A percentile compares a stretch with the other conserved stretches of the same genome.
Conservation (phyloP, 2,888 invertebrate species). For the Mythimna albipuncta region DNA sequence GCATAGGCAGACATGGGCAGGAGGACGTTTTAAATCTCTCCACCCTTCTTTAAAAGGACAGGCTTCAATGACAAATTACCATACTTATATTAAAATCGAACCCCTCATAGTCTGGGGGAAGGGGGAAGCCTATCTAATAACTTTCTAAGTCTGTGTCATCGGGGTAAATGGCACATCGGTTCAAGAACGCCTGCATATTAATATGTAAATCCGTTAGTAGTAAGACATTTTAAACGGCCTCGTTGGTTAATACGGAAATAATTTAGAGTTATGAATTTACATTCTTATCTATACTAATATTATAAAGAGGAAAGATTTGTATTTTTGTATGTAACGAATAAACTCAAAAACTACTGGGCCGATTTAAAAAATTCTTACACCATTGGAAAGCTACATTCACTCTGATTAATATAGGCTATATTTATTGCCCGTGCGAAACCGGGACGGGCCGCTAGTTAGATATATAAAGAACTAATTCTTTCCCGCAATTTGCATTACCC, state of each 20-base stretch:
- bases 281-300: no score
- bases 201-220: not conserved
- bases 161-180: not conserved
- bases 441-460: no score
- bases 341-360: no score
- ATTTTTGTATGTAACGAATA: no score
- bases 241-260: not conserved
- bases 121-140: not conserved
- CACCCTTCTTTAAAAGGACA: not conserved
- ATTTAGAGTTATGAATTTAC: not conserved
- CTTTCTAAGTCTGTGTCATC: not conserved
- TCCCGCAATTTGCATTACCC: no score
- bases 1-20: no score
- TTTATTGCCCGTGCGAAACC: no score
- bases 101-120: not conserved
- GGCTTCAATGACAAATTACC: slow-evolving; percentile 18
- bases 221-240: not conserved
- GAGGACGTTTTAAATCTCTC: not conserved
- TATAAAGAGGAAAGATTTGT: no score
- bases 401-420: no score
- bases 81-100: slow-evolving; percentile 11
- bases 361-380: no score
- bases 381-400: no score
- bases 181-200: not conserved
- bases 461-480: no score